Conservation (phyloP, 2,113 vertebrate genomes). For the Gymnorhina tibicen region DNA sequence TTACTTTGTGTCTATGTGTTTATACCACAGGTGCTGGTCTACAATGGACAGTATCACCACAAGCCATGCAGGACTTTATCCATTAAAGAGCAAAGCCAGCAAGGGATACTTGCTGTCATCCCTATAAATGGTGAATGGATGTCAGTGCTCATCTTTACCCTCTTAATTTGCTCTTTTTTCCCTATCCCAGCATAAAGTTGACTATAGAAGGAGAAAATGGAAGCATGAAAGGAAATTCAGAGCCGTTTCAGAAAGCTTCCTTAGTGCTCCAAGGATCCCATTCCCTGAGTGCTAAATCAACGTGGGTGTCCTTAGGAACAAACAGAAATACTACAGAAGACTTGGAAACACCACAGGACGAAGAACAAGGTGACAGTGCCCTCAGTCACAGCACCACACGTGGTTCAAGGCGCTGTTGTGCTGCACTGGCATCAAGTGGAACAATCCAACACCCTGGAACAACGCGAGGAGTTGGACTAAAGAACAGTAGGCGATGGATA, state of each 20-base stretch:
- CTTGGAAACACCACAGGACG: not conserved
- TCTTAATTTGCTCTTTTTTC: not conserved
- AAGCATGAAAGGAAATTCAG: not conserved
- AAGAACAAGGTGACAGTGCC: not conserved
- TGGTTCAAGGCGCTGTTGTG: not conserved
- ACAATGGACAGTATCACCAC: not conserved
- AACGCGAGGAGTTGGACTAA: fast-evolving
- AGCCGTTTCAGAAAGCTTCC: not conserved
- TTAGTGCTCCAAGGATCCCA: not conserved
- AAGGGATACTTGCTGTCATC: not conserved
- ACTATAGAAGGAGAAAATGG: not conserved
- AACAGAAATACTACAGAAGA: not conserved
- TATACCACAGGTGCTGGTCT: not conserved
- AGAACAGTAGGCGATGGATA: fast-evolving
- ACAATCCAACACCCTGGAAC: not conserved
- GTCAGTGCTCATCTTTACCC: not conserved
- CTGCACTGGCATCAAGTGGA: not conserved
- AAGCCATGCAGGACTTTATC: not conserved
- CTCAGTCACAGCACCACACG: not conserved
- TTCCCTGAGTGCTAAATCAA: not conserved
- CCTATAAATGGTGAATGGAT: fast-evolving
- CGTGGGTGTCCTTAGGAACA: not conserved
- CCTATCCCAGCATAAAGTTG: not conserved
- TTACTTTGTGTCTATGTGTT: not conserved
- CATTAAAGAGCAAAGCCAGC: not conserved